These are phyloP conservation scores for Isurus oxyrinchus DNA, from an alignment of 2,113 vertebrate genomes.

Conservation along the genomic window DNA sequence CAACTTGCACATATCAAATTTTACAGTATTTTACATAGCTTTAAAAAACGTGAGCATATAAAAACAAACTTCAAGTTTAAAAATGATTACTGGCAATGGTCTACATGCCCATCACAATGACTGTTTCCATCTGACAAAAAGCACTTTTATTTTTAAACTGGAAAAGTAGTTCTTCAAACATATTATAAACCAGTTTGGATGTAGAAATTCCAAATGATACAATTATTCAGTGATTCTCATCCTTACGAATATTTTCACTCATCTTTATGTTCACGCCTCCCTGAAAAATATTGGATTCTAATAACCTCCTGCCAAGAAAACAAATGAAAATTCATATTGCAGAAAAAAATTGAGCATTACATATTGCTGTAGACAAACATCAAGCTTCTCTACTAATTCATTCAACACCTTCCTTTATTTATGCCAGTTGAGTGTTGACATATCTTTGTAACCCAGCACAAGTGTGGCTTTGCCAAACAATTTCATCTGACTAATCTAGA, in stretches of 20 bases:
- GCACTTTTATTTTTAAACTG: neutral
- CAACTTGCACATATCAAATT: slow-evolving; percentile 30
- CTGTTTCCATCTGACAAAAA: slow-evolving; percentile 32
- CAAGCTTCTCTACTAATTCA: neutral
- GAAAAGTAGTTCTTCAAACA: slow-evolving; percentile 35
- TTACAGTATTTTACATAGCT: slow-evolving; percentile 37
- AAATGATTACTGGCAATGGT: slow-evolving; percentile 38
- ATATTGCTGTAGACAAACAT: neutral
- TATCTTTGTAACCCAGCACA: neutral
- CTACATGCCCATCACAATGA: slow-evolving; percentile 37
- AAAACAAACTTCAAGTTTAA: slow-evolving; percentile 36
- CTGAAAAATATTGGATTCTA: slow-evolving; percentile 37
- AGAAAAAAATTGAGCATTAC: neutral
- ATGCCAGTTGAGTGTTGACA: neutral
- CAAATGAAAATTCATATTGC: slow-evolving; percentile 22
- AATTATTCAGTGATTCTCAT: slow-evolving; percentile 16
- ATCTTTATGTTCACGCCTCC: slow-evolving; percentile 32
- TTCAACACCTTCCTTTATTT: neutral
- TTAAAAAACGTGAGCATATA: slow-evolving; percentile 34
- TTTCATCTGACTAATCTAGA: neutral
- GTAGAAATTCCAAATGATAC: slow-evolving; percentile 34
- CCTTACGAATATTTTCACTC: slow-evolving; percentile 31
- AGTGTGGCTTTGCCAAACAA: neutral
- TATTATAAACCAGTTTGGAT: slow-evolving; percentile 32
- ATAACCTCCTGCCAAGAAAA: slow-evolving; percentile 23